These are phyloP conservation scores for Penelope pileata DNA, from an alignment of 2,113 vertebrate genomes.

Conservation along the genomic window DNA sequence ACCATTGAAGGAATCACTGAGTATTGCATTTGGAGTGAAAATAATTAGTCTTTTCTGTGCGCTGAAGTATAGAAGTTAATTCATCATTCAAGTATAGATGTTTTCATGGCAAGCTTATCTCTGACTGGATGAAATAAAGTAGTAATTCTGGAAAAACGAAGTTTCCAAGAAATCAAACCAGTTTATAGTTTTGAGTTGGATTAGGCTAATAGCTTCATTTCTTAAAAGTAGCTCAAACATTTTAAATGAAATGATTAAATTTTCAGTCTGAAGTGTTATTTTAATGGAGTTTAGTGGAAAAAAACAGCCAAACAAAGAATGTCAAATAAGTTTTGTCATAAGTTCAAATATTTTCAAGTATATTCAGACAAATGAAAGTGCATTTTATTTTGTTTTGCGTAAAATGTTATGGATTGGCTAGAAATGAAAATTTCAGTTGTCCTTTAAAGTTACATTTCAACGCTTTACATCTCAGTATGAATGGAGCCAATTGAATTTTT, in stretches of 20 bases:
- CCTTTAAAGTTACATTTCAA: not conserved
- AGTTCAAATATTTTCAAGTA: not conserved
- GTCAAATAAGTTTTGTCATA: not conserved
- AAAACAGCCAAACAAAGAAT: not conserved
- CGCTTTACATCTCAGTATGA: not conserved
- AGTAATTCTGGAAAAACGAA: not conserved
- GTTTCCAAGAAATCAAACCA: not conserved
- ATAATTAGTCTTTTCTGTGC: not conserved
- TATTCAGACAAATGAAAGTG: not conserved
- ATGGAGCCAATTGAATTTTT: not conserved
- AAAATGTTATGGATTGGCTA: fast-evolving
- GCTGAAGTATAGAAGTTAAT: not conserved
- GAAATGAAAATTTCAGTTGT: not conserved
- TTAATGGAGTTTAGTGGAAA: not conserved
- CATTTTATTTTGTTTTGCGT: not conserved
- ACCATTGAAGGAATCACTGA: not conserved
- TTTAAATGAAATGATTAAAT: not conserved
- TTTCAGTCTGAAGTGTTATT: not conserved
- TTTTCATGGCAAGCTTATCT: not conserved
- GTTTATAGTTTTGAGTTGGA: not conserved
- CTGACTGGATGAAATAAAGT: not conserved
- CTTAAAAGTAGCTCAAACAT: not conserved
- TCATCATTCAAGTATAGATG: too few species aligned
- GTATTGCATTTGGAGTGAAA: not conserved
- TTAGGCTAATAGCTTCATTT: not conserved